These are phyloP conservation scores for Listronotus bonariensis DNA, from an alignment of 1,140 invertebrate genomes.

Conservation along the genomic window DNA sequence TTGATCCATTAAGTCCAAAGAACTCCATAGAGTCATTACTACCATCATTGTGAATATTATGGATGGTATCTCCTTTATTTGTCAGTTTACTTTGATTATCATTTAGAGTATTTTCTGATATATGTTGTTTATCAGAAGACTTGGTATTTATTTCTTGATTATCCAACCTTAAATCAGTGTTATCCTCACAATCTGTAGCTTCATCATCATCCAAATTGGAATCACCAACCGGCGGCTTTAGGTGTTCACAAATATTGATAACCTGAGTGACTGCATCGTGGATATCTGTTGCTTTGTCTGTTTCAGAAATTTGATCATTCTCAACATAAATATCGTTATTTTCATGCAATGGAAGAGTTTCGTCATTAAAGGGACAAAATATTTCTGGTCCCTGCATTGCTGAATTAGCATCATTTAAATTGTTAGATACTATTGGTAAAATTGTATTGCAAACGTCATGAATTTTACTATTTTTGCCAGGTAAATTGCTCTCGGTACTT, in stretches of 20 bases:
- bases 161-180: not conserved
- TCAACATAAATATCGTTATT: slow-evolving; percentile 6
- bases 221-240: not conserved
- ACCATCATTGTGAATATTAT: slow-evolving; percentile 5
- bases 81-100: not conserved
- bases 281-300: not conserved
- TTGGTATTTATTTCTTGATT: too few species aligned
- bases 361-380: slow-evolving; percentile 14
- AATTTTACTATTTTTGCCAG: not conserved
- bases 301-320: not conserved
- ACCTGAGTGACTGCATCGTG: not conserved
- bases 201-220: slow-evolving; percentile 8
- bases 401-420: slow-evolving; percentile 9
- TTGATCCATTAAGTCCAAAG: not conserved
- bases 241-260: not conserved
- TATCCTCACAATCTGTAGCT: slow-evolving; percentile 11
- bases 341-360: not conserved
- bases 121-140: not conserved
- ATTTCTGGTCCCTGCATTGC: slow-evolving; percentile 5
- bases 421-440: not conserved
- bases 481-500: not conserved
- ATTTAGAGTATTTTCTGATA: slow-evolving; percentile 3
- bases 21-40: slow-evolving; percentile 12
- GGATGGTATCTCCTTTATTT: slow-evolving; percentile 5
- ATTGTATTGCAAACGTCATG: slow-evolving; percentile 18